Percentiles rank a stretch among this genome's conserved stretches.
These are phyloP conservation scores for Pseudanteris insignis DNA, from an alignment of 2,888 invertebrate genomes.

Conservation along the genomic window DNA sequence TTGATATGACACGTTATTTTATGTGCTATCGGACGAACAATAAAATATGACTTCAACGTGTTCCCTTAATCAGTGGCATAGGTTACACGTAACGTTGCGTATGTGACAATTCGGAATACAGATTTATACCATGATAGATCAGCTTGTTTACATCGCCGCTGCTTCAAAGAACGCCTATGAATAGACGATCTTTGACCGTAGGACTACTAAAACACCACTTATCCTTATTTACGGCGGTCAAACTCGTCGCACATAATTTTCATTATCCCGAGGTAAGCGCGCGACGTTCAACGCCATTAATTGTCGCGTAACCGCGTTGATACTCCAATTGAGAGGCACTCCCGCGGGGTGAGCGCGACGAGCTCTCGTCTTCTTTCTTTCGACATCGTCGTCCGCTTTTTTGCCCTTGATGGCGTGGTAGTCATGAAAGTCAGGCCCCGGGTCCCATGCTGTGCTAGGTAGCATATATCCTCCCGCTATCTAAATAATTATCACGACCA, in stretches of 20 bases:
- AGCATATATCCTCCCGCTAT: slow-evolving; percentile 62
- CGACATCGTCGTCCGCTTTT: slow-evolving; percentile 29
- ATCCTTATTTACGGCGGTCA: slow-evolving; percentile 30
- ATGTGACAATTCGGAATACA: neutral
- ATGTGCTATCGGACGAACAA: too few species aligned
- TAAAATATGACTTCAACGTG: too few species aligned
- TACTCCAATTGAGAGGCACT: slow-evolving; percentile 32
- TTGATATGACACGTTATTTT: too few species aligned
- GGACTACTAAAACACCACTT: slow-evolving; percentile 22
- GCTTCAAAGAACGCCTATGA: slow-evolving; percentile 9
- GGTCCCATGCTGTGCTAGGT: slow-evolving; percentile 62
- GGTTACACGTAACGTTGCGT: too few species aligned
- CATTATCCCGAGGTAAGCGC: slow-evolving; percentile 24
- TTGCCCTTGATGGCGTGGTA: slow-evolving; percentile 38
- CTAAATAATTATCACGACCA: slow-evolving; percentile 64
- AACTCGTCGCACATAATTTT: slow-evolving; percentile 30
- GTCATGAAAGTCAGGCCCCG: slow-evolving; percentile 53
- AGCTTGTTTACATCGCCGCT: slow-evolving; percentile 11
- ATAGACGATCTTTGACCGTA: slow-evolving; percentile 18
- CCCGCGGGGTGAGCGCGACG: slow-evolving; percentile 31
- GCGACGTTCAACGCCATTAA: slow-evolving; percentile 6
- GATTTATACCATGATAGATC: slow-evolving; percentile 16
- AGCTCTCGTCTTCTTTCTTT: slow-evolving; percentile 27
- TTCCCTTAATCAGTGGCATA: too few species aligned
- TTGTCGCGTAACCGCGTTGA: slow-evolving; percentile 13